Evolutionary conservation across 2,888 invertebrate species (phyloP), one percentile per base, ranked within the genome.

Genomic region (Lepidonotus clava): DNA sequence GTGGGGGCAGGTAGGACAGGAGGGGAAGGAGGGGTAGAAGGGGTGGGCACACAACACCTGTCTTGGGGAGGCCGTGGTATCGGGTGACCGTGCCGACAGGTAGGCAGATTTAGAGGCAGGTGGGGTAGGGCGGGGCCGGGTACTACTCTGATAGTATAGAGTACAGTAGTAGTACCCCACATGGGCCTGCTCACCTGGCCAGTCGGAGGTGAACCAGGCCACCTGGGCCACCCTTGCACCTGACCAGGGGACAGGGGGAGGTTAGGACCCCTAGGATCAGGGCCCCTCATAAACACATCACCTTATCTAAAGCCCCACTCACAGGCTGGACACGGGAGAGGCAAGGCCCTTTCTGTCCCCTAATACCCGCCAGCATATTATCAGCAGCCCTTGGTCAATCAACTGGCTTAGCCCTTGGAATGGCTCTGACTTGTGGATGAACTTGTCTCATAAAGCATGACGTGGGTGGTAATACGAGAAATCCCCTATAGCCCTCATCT

Each of bases 381-480:
- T n/a, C n/a, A n/a, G n/a, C n/a, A n/a, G n/a, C n/a, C n/a, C n/a
- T n/a, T n/a, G n/a, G n/a, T n/a, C n/a, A n/a, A n/a, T n/a, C n/a
- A n/a, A n/a, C n/a, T n/a, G 46, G 46, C 46, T 18, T 11, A 6
- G 18, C 46, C 46, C 46, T 46, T 46, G 2, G 28, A 32, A 61
- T n/a, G 11, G 24, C 61, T 11, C 24, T 5, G 61, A 24, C 24
- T 46, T 24, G 21, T 76, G 21, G 34, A 4, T 76, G 40, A 76
- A 36, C 76, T 67, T 76, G 76, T 76, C 76, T 76, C 76, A 38
- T 76, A 76, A 76, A 76, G 36, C 76, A 24, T 34, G 21, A 76
- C 38, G 38, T 38, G 76, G 38, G n/a, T 14, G 21, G 76, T 76
- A 76, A 76, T 34, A 40, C 38, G 76, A 76, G 76, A 40, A 24